Evolutionary conservation across 2,888 invertebrate species (phyloP), one percentile per base, ranked within the genome.

Genomic region (Nowickia ferox): DNA sequence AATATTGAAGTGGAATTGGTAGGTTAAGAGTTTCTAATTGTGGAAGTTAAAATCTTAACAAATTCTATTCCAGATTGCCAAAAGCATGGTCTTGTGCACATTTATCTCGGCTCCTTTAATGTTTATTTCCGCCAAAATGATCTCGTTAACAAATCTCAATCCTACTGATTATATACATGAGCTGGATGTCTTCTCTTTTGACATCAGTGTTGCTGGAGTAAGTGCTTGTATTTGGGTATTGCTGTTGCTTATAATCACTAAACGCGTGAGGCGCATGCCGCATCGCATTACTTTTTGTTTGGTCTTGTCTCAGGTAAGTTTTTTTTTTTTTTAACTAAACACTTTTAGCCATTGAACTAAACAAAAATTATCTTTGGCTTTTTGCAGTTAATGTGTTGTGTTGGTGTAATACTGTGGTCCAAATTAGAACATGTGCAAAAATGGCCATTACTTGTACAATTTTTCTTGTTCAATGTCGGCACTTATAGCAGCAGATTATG

Each of bases 61-160:
- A 13, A 19, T 69, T 42, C 11, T 53, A 17, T 40, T 40, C 0
- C 30, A 97, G 96, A 96, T 98, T 92, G 98, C 98, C 0, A 97
- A 96, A 75, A 96, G 97, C 42, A 97, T 98, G 97, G 98, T 98
- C 6, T 96, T 97, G 1, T 97, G 98, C 89, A 99, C 98, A 0
- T 97, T 98, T 90, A 94, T 98, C 30, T 98, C 98, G 15, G 98
- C 97, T 0, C 98, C 98, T 0, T 94, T 98, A 89, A 98, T 98
- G 97, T 98, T 98, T 91, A 95, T 98, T 83, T 98, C 98, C 0
- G 98, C 98, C 1, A 97, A 97, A 94, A 96, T 98, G 95, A 97
- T 98, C 88, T 96, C 97, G 0, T 93, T 97, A 65, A 96, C 96
- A 68, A 95, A 96, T 88, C 92, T 95, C 68, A 94, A 93, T 88